These are phyloP conservation scores for Homalodisca vitripennis DNA, from an alignment of 1,140 invertebrate species.

Conservation along the genomic window DNA sequence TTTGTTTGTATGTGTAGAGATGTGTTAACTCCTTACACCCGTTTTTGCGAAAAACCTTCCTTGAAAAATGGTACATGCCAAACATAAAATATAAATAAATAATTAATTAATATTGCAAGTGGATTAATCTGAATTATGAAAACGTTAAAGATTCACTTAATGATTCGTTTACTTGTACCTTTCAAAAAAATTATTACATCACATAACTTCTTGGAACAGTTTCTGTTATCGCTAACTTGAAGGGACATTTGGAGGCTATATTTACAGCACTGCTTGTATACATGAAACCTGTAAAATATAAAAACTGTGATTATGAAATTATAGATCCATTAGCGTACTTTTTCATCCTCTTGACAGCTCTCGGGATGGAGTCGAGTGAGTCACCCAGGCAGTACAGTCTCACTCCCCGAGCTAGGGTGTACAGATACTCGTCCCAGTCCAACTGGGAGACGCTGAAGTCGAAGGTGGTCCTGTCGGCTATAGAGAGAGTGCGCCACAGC, in stretches of 20 bases:
- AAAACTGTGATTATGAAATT: neutral
- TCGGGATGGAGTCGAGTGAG: neutral
- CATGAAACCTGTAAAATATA: neutral
- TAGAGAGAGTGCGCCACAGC: neutral
- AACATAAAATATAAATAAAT: too few relatives aligned
- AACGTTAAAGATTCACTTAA: too few relatives aligned
- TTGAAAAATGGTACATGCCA: too few relatives aligned
- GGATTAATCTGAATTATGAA: too few relatives aligned
- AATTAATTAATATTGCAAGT: too few relatives aligned
- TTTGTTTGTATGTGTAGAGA: too few relatives aligned
- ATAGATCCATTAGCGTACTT: neutral
- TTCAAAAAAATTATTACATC: neutral
- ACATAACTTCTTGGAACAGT: neutral
- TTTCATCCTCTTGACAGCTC: neutral
- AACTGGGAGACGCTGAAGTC: neutral
- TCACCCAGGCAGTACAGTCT: conserved; percentile 13
- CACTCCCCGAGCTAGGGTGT: neutral
- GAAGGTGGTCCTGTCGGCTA: neutral
- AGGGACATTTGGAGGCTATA: neutral
- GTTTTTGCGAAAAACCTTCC: too few relatives aligned
- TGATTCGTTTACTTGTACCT: neutral
- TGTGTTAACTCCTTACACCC: too few relatives aligned
- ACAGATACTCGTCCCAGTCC: conserved; percentile 17
- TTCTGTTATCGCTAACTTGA: neutral
- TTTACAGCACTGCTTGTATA: neutral